These are phyloP conservation scores for Lycorma delicatula DNA, from an alignment of 1,140 invertebrate species.

Conservation along the genomic window DNA sequence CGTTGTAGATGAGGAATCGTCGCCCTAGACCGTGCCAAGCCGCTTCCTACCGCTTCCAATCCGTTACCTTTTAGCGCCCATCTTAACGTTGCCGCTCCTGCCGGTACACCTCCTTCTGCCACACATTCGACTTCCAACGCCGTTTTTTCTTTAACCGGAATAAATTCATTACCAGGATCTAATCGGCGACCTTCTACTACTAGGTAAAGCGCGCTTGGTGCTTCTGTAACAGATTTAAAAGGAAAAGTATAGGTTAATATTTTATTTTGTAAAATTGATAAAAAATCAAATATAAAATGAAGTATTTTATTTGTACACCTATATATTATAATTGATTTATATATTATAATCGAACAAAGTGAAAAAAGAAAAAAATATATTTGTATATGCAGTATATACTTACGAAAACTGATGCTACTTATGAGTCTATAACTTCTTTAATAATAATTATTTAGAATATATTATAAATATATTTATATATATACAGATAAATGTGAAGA, in stretches of 20 bases:
- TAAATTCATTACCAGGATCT: conserved; percentile 73
- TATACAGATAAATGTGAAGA: no score
- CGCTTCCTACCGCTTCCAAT: conserved; percentile 7
- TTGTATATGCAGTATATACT: no score
- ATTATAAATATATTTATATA: no score
- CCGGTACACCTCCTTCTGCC: conserved; percentile 63
- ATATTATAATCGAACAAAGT: no score
- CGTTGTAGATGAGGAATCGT: conserved; percentile 55
- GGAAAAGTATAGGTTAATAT: neutral
- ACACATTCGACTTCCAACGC: conserved; percentile 71
- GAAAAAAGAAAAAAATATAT: no score
- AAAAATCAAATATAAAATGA: no score
- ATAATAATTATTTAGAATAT: no score
- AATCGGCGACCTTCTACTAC: conserved; percentile 68
- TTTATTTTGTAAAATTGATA: neutral
- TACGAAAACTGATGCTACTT: no score
- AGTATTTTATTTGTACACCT: no score
- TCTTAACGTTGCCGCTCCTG: conserved; percentile 8
- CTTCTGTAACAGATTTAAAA: conserved; percentile 52
- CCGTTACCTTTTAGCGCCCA: conserved; percentile 29
- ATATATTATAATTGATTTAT: no score
- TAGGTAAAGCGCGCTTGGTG: conserved; percentile 65
- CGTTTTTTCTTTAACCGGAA: conserved; percentile 70
- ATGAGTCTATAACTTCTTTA: no score
- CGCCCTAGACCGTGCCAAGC: conserved; percentile 49